A percentile compares a stretch with the other conserved stretches of the same genome.
Evolutionary conservation across 2,113 vertebrate genomes (phyloP).

Genomic region (Romanogobio albipinnatus): DNA sequence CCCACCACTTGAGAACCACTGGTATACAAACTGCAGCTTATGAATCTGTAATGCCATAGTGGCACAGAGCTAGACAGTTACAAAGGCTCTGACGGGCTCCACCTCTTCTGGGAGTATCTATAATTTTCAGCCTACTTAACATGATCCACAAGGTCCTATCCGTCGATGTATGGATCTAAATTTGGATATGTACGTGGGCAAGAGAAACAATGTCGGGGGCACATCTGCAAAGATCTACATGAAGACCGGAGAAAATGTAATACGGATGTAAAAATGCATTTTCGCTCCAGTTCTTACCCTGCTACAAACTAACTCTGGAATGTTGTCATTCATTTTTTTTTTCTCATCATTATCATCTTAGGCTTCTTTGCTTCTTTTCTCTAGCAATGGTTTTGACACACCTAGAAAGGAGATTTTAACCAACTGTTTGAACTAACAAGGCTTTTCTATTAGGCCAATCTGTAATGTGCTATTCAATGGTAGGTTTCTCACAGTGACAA

Average conservation of each 20-base stretch:
- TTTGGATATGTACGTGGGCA: slow-evolving; percentile 38
- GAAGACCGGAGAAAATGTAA: background rate
- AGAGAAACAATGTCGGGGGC: slow-evolving; percentile 33
- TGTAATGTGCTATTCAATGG: background rate
- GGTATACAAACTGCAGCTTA: background rate
- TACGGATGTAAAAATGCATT: background rate
- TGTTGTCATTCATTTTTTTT: background rate
- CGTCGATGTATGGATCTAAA: slow-evolving; percentile 47
- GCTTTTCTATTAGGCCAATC: background rate
- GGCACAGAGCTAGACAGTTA: background rate
- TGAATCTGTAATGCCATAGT: slow-evolving; percentile 11
- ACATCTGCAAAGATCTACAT: slow-evolving; percentile 26
- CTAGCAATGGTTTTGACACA: background rate
- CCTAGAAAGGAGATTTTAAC: background rate
- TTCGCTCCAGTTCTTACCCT: background rate
- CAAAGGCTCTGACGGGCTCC: background rate
- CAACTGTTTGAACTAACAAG: background rate
- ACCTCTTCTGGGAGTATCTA: slow-evolving; percentile 20
- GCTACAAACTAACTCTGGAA: background rate
- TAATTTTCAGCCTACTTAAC: slow-evolving; percentile 40
- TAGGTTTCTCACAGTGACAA: background rate
- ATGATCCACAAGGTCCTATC: background rate
- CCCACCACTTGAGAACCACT: background rate
- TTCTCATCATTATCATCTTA: background rate
- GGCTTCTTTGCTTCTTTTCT: background rate